Conservation (phyloP, 2,888 invertebrate species). For the Entomobrya multifasciata region DNA sequence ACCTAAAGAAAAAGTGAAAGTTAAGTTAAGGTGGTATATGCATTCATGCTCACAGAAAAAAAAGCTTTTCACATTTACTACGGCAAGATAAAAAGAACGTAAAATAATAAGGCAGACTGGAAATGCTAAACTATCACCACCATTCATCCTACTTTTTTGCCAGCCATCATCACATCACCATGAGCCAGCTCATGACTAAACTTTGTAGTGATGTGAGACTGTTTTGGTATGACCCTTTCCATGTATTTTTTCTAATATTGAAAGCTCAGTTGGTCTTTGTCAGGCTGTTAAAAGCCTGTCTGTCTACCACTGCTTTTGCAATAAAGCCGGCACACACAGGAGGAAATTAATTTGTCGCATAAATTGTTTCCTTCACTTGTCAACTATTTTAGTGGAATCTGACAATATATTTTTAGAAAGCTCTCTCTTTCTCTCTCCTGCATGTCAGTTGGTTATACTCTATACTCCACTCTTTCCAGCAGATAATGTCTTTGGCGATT, state of each 20-base stretch:
- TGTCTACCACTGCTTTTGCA: not conserved
- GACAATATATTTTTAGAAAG: conserved; percentile 32
- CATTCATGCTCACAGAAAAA: too few relatives aligned
- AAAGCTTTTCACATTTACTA: not conserved
- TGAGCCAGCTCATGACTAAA: not conserved
- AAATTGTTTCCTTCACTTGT: conserved; percentile 64
- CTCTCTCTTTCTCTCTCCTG: conserved; percentile 21
- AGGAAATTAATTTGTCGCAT: conserved; percentile 67
- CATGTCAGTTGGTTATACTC: conserved; percentile 27
- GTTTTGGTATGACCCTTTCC: conserved; percentile 51
- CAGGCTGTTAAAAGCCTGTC: conserved; percentile 27
- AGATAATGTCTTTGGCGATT: conserved; percentile 73
- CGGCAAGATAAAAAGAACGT: conserved; percentile 10
- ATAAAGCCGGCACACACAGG: conserved; percentile 23
- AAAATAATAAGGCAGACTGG: conserved; percentile 2
- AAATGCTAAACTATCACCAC: conserved; percentile 17
- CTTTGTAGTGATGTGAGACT: not conserved
- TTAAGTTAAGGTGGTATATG: conserved; percentile 20
- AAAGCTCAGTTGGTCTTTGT: conserved; percentile 30
- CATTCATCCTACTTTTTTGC: conserved; percentile 21
- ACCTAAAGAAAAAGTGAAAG: not conserved
- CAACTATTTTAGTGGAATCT: conserved; percentile 39
- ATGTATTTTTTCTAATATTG: conserved; percentile 58
- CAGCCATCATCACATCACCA: conserved; percentile 28
- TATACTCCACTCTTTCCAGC: conserved; percentile 19